These are phyloP conservation scores for Aratinga solstitialis DNA, from an alignment of 2,797 vertebrate species.

Conservation along the genomic window DNA sequence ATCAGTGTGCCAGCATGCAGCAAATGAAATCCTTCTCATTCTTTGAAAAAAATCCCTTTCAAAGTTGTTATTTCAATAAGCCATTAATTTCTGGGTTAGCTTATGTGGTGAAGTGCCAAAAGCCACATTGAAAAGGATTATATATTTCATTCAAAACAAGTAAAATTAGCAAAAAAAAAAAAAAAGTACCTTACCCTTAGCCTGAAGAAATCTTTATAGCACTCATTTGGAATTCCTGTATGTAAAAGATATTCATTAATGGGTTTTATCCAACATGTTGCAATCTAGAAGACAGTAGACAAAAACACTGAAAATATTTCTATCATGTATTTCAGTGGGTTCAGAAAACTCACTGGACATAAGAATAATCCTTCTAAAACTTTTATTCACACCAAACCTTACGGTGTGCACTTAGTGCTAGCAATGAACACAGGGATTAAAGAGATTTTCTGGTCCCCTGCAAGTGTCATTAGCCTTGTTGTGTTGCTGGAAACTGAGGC, in stretches of 20 bases:
- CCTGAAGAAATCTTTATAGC: not conserved
- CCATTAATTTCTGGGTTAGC: not conserved
- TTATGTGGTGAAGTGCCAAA: constrained; percentile 19
- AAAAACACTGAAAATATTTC: not conserved
- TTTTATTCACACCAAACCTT: not conserved
- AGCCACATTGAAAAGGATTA: not conserved
- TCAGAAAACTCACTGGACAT: not conserved
- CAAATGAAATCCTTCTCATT: not conserved
- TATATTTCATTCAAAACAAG: constrained; percentile 15
- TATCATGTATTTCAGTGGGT: not conserved
- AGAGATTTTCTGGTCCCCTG: not conserved
- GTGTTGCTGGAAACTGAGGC: not conserved
- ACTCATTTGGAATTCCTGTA: not conserved
- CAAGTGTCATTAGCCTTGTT: not conserved
- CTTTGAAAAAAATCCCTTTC: not conserved
- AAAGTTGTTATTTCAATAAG: constrained; percentile 21
- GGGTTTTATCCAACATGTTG: not conserved
- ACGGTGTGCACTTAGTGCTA: not conserved
- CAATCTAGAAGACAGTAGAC: not conserved
- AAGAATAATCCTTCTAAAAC: not conserved
- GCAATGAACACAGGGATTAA: rapidly evolving
- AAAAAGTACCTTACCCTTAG: not conserved
- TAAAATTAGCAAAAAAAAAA: not conserved
- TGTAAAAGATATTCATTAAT: not conserved
- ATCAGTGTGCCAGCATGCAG: not conserved